These are phyloP conservation scores for Hanleya hanleyi DNA, from an alignment of 2,888 invertebrate species.

Conservation along the genomic window DNA sequence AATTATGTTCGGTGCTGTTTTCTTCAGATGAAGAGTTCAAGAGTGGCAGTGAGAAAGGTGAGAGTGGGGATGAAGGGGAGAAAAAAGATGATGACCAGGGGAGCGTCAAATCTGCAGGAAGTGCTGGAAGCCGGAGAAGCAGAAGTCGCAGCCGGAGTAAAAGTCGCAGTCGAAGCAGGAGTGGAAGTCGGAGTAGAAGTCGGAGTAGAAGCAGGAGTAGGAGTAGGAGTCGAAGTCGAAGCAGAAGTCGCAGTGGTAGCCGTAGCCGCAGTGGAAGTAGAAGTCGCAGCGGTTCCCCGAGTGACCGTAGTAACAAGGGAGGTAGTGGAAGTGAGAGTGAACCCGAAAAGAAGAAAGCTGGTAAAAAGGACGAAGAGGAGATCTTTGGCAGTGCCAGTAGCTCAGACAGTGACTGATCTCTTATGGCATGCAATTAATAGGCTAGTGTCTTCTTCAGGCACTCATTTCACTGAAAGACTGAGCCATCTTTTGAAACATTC, in stretches of 20 bases:
- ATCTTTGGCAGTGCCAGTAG: slow-evolving; percentile 66
- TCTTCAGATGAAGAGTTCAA: slow-evolving; percentile 25
- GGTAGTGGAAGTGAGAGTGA: slow-evolving; percentile 60
- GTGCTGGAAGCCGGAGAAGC: not conserved
- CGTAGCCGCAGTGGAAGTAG: slow-evolving; percentile 44
- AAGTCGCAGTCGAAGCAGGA: slow-evolving; percentile 43
- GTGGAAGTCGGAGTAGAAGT: slow-evolving; percentile 39
- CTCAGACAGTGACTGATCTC: slow-evolving; percentile 40
- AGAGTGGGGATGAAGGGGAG: not conserved
- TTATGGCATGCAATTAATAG: too few species aligned
- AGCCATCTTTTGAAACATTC: too few species aligned
- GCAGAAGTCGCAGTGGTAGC: slow-evolving; percentile 40
- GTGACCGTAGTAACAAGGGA: slow-evolving; percentile 38
- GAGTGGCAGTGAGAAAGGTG: slow-evolving; percentile 46
- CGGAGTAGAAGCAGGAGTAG: slow-evolving; percentile 36
- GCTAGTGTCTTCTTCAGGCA: too few species aligned
- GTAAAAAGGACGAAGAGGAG: slow-evolving; percentile 67
- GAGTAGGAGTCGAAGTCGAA: slow-evolving; percentile 43
- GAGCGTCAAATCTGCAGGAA: slow-evolving; percentile 9
- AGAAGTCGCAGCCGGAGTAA: slow-evolving; percentile 40
- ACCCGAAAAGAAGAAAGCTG: slow-evolving; percentile 49
- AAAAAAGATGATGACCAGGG: too few species aligned
- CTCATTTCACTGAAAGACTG: too few species aligned
- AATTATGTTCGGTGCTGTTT: too few species aligned
- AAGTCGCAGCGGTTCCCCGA: slow-evolving; percentile 40